phyloP scores from a whole-genome alignment of 1,140 invertebrate genomes.

The Bombyx mandarina region DNA sequence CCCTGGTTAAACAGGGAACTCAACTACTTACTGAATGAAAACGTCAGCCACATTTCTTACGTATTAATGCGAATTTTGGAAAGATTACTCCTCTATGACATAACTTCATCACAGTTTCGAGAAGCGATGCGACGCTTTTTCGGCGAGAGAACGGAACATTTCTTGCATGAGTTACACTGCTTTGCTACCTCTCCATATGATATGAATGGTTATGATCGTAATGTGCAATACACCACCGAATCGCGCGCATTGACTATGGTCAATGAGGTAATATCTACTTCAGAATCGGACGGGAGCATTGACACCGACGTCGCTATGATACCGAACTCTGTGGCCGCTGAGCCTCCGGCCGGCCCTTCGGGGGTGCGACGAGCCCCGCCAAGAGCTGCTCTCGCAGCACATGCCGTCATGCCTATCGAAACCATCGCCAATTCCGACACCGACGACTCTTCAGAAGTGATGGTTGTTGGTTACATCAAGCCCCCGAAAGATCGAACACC shows the following conservation, averaged over 20 bases:
- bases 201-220: constrained; percentile 81
- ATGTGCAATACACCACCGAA: constrained; percentile 67
- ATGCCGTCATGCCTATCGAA: constrained; percentile 56
- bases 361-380: constrained; percentile 14
- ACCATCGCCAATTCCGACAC: constrained; percentile 62
- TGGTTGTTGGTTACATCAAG: constrained; percentile 68
- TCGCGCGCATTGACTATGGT: constrained; percentile 38
- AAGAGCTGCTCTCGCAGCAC: not conserved
- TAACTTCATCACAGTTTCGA: constrained; percentile 81
- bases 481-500: constrained; percentile 73
- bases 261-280: constrained; percentile 56
- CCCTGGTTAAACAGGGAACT: constrained; percentile 92
- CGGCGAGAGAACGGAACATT: constrained; percentile 80
- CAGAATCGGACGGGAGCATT: constrained; percentile 46
- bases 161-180: constrained; percentile 89
- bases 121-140: constrained; percentile 74
- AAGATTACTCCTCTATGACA: constrained; percentile 77
- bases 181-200: constrained; percentile 90
- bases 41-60: constrained; percentile 74
- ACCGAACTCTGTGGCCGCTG: constrained; percentile 34
- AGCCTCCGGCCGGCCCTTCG: constrained; percentile 39
- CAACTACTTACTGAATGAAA: constrained; percentile 76
- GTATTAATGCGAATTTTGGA: constrained; percentile 80
- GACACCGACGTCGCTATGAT: constrained; percentile 63
- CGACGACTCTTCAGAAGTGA: constrained; percentile 58